phyloP scores from a whole-genome alignment of 2,113 vertebrate species.

The Myrmecobius fasciatus region DNA sequence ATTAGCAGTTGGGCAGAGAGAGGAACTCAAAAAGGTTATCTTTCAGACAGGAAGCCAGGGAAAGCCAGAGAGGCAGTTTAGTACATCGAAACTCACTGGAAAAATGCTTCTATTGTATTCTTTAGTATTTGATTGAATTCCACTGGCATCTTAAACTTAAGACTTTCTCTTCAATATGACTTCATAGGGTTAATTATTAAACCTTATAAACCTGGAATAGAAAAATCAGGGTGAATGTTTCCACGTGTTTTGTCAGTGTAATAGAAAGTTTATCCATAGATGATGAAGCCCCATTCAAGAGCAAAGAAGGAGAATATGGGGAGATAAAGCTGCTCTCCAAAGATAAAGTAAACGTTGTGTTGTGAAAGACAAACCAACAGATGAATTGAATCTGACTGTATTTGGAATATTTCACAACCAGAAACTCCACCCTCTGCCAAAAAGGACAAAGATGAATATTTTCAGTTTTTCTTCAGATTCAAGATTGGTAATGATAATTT shows the following conservation, averaged over 20 bases:
- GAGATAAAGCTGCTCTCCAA: background rate
- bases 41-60: background rate
- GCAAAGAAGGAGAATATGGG: background rate
- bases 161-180: background rate
- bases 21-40: background rate
- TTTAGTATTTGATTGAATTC: background rate
- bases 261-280: background rate
- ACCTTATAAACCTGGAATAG: background rate
- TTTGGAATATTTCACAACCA: background rate
- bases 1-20: background rate
- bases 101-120: background rate
- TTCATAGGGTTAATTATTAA: background rate
- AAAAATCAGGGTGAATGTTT: background rate
- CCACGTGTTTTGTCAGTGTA: background rate
- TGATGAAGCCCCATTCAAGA: background rate
- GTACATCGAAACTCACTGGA: background rate
- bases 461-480: background rate
- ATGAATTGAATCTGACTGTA: background rate
- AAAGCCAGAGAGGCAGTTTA: background rate
- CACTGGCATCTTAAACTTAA: background rate
- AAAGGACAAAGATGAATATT: background rate
- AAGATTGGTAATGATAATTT: background rate
- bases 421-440: background rate
- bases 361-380: background rate
- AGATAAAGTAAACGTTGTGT: background rate